phyloP scores from a whole-genome alignment of 1,140 invertebrate species.

The Drosophila yakuba region DNA sequence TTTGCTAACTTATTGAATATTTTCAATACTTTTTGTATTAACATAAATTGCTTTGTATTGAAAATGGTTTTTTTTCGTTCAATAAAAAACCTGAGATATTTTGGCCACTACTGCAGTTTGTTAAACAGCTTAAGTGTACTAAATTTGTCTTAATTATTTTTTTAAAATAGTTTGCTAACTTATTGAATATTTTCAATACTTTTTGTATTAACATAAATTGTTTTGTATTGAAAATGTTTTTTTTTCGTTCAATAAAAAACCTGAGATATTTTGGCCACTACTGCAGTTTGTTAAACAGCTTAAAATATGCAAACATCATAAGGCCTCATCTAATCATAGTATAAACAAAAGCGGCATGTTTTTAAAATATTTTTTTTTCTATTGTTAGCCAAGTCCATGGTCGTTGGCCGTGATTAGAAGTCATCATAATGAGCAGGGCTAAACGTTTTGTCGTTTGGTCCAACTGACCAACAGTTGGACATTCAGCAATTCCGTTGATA shows the following conservation, averaged over 20 bases:
- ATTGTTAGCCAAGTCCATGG: slow-evolving; percentile 1
- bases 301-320: neutral
- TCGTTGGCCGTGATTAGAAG: slow-evolving; percentile 43
- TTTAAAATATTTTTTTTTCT: neutral
- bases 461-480: slow-evolving; percentile 21
- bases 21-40: too few species aligned
- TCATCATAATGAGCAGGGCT: slow-evolving; percentile 33
- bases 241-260: too few species aligned
- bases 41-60: too few species aligned
- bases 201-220: too few species aligned
- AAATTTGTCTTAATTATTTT: too few species aligned
- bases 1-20: too few species aligned
- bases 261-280: too few species aligned
- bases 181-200: too few species aligned
- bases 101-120: neutral
- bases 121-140: neutral
- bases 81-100: too few species aligned
- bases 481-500: slow-evolving; percentile 37
- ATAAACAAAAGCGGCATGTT: neutral
- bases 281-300: neutral
- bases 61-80: too few species aligned
- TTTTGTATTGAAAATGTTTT: too few species aligned
- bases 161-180: too few species aligned
- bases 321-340: neutral
- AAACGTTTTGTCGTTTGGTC: slow-evolving; percentile 55